Evolutionary conservation across 2,888 invertebrate species (phyloP).

Genomic region (Pristionchus maxplancki): DNA sequence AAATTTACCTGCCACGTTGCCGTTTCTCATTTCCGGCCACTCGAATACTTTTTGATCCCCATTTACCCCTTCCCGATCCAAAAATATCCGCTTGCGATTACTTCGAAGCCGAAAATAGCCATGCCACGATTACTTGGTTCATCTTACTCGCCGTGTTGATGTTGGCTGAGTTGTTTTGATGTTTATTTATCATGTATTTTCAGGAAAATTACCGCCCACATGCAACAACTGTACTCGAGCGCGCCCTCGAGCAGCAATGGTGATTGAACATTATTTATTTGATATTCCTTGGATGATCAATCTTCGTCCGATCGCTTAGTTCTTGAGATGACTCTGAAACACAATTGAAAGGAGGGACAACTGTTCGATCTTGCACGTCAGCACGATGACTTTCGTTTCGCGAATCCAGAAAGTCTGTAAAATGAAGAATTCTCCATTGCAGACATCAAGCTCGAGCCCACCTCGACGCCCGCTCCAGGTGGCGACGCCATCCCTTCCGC

Average conservation of each 20-base stretch:
- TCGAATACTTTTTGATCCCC: background rate
- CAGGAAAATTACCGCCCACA: background rate
- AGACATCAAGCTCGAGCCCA: conserved; percentile 29
- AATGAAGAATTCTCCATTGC: background rate
- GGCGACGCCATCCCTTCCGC: background rate
- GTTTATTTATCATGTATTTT: background rate
- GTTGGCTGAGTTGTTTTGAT: background rate
- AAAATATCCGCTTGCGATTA: too few species aligned
- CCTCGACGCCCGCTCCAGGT: background rate
- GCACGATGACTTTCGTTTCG: too few species aligned
- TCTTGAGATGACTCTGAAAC: background rate
- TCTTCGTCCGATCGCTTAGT: too few species aligned
- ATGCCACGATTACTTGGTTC: too few species aligned
- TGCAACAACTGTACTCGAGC: conserved; percentile 33
- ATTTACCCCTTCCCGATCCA: background rate
- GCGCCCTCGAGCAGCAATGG: conserved; percentile 32
- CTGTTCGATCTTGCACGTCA: too few species aligned
- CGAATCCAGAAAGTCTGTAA: too few species aligned
- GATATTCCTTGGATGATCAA: background rate
- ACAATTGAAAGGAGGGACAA: background rate
- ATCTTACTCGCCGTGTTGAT: background rate
- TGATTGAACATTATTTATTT: background rate
- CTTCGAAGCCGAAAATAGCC: too few species aligned
- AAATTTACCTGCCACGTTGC: background rate
- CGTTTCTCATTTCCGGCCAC: background rate